phyloP scores from a whole-genome alignment of 2,113 vertebrate species.

The Anser cygnoides region DNA sequence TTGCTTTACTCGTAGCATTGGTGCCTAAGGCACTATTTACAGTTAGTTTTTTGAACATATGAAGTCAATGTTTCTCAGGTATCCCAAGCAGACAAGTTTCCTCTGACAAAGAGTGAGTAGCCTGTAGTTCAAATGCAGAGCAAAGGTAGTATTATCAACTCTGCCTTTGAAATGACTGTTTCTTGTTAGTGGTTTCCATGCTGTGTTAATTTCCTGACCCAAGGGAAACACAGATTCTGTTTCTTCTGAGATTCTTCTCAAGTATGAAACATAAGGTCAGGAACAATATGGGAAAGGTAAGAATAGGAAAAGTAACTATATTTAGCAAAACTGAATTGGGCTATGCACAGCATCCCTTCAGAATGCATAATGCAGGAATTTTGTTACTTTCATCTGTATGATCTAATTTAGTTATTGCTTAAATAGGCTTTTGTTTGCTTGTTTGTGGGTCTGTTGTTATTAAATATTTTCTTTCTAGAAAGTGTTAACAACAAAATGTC shows the following conservation, averaged over 20 bases:
- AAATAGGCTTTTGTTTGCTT: neutral
- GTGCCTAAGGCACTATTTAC: neutral
- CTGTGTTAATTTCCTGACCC: slow-evolving; percentile 69
- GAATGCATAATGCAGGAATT: neutral
- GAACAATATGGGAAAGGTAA: neutral
- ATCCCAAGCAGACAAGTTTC: neutral
- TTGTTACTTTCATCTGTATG: neutral
- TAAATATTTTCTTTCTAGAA: neutral
- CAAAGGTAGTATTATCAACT: neutral
- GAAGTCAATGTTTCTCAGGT: neutral
- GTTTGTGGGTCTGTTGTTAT: neutral
- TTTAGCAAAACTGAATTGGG: neutral
- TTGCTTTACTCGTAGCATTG: neutral
- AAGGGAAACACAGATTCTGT: slow-evolving; percentile 36
- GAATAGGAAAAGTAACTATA: neutral
- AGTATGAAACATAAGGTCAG: slow-evolving; percentile 24
- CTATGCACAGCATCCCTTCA: neutral
- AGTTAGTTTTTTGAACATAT: neutral
- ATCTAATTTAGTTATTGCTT: neutral
- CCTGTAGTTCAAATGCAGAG: neutral
- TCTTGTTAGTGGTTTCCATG: slow-evolving; percentile 47
- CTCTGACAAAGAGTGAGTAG: neutral
- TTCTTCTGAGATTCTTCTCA: slow-evolving; percentile 55
- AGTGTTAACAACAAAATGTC: neutral
- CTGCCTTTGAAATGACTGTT: slow-evolving; percentile 53